These are phyloP conservation scores for Ophiodon elongatus DNA, from an alignment of 2,113 vertebrate species.

Conservation along the genomic window DNA sequence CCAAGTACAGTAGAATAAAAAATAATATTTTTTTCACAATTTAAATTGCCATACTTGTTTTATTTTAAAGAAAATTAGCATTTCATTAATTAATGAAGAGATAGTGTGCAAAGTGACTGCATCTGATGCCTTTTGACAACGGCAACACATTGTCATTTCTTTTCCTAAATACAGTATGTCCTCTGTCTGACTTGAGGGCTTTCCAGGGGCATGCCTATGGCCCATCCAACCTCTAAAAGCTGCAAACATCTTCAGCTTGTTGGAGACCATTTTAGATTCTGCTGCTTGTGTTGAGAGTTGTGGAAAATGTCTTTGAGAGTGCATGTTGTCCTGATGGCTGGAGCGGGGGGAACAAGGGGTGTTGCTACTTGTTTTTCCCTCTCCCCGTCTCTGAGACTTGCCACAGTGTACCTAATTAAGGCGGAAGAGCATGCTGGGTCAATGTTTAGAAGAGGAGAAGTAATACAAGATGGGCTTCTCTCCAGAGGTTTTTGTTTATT, in stretches of 20 bases:
- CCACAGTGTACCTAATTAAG: conserved; percentile 49
- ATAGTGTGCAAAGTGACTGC: not conserved
- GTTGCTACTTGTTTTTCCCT: conserved; percentile 7
- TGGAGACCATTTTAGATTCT: conserved; percentile 29
- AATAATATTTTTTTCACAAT: not conserved
- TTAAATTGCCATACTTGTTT: not conserved
- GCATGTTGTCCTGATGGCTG: conserved; percentile 36
- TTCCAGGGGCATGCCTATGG: conserved; percentile 22
- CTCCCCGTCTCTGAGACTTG: conserved; percentile 25
- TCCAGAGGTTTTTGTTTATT: not conserved
- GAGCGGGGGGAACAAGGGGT: not conserved
- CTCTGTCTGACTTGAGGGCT: conserved; percentile 23
- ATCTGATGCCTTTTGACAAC: conserved; percentile 32
- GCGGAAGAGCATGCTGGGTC: conserved; percentile 24
- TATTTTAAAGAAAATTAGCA: not conserved
- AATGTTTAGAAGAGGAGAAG: conserved; percentile 30
- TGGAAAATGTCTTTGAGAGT: conserved; percentile 23
- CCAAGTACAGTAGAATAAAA: not conserved
- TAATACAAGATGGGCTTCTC: not conserved
- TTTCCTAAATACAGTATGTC: conserved; percentile 26
- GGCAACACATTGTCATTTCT: conserved; percentile 22
- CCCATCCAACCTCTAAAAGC: conserved; percentile 22
- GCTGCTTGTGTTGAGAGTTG: not conserved
- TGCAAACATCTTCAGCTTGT: conserved; percentile 17
- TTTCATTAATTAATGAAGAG: not conserved